Percentiles rank a stretch among this genome's conserved stretches.
These are phyloP conservation scores for Ichneumon xanthorius DNA, from an alignment of 2,888 invertebrate genomes.

Conservation along the genomic window DNA sequence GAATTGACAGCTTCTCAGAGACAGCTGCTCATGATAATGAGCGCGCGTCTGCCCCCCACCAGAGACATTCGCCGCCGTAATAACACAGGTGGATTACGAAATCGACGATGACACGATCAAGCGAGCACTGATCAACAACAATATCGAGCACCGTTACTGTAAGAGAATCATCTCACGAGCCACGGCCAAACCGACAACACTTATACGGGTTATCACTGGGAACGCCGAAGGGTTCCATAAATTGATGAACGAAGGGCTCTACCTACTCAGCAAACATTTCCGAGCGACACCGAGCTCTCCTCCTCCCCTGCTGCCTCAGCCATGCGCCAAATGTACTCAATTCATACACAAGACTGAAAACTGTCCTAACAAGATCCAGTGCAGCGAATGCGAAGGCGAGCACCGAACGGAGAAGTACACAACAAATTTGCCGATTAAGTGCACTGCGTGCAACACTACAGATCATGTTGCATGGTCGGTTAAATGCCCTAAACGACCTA, in stretches of 20 bases:
- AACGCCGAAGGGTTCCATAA: constrained; percentile 17
- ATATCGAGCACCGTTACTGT: constrained; percentile 1
- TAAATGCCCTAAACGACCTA: too few species aligned
- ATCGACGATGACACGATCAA: neutral
- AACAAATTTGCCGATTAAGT: neutral
- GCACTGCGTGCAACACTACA: too few species aligned
- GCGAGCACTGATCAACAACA: neutral
- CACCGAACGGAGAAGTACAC: neutral
- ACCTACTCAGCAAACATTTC: constrained; percentile 35
- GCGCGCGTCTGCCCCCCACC: neutral
- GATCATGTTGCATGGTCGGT: too few species aligned
- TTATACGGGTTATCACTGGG: constrained; percentile 11
- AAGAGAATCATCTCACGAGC: constrained; percentile 6
- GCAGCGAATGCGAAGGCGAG: constrained; percentile 8
- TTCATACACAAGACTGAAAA: constrained; percentile 4
- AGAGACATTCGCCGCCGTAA: neutral
- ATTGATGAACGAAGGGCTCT: constrained; percentile 30
- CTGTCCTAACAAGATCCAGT: neutral
- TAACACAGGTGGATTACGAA: neutral
- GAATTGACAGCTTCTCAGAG: neutral
- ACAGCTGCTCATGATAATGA: neutral
- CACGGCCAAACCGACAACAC: constrained; percentile 40
- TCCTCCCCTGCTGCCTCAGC: neutral
- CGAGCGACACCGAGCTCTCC: constrained; percentile 23
- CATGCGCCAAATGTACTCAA: neutral